Base-by-base conservation (phyloP, 2,888 invertebrate genomes). In the Cantharis flavilabris region DNA sequence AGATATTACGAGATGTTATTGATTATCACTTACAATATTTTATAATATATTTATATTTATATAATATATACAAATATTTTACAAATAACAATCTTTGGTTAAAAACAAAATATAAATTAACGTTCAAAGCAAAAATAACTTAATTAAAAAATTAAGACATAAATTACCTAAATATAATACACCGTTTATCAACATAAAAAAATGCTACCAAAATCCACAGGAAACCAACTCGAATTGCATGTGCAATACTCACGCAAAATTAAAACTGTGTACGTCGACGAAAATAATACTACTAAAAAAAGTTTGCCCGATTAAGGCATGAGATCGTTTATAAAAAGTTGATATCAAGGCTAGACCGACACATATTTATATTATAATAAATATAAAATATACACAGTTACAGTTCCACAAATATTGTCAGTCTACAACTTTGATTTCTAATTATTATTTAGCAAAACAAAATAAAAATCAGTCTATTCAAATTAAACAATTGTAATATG, bases 11-110 rank as follows among this genome's bases (percentile, higher is more conserved):
- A 76, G 79, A 80, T 79, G 72, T 77, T 75, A 77, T 26, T 73
- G 75, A 28, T 77, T 78, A 75, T 78, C 74, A 78, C 80, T 75
- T 79, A 77, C 76, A 76, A 73, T 70, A 70, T 73, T 49, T 49
- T 49, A 73, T 67, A 23, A 67, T 67, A 67, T 67, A 67, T 67
- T 67, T 67, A 69, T 70, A 69, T 49, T 49, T 49, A 49, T 82
- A 83, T 86, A 26, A 87, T 87, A 78, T 86, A 87, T 86, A 87
- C 85, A 86, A 86, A 87, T 86, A 86, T 85, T 86, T 85, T 87
- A 87, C 86, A 86, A 82, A 85, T 83, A 87, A 87, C 86, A 86
- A 88, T 87, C 87, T 88, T 88, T 88, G 88, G 88, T 86, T 84
- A 84, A 86, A 84, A 79, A 67, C 65, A 67, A 84, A 84, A 85